Conservation (phyloP, 2,113 vertebrate species). For the Colossoma macropomum region DNA sequence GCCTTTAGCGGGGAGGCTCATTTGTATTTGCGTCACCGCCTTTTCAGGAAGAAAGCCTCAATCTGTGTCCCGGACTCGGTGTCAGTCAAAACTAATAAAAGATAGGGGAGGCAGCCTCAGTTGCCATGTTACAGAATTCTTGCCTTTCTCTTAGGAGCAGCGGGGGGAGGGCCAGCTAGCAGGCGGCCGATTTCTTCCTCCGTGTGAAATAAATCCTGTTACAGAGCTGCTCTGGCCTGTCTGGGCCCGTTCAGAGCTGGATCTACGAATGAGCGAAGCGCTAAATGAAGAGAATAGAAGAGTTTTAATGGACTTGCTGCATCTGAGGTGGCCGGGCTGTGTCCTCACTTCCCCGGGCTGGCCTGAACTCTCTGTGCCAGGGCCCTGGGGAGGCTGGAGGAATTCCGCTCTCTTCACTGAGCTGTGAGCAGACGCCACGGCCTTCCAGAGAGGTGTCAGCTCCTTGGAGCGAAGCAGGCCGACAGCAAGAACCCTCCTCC, state of each 20-base stretch:
- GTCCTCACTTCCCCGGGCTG: conserved; percentile 55
- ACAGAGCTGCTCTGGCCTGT: conserved; percentile 57
- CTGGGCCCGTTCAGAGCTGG: conserved; percentile 51
- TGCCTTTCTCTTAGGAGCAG: conserved; percentile 41
- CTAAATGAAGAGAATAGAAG: conserved; percentile 1
- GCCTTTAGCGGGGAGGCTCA: conserved; percentile 49
- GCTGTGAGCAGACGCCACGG: conserved; percentile 14
- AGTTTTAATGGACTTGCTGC: background rate
- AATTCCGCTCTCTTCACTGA: conserved; percentile 52
- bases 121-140: conserved; percentile 58
- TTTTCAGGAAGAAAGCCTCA: conserved; percentile 40
- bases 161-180: conserved; percentile 54
- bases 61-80: conserved; percentile 33
- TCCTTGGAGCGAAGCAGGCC: background rate
- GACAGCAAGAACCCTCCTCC: background rate
- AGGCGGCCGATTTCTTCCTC: conserved; percentile 39
- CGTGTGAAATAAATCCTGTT: conserved; percentile 60
- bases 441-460: conserved; percentile 51
- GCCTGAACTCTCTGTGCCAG: conserved; percentile 70
- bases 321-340: background rate
- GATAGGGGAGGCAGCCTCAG: conserved; percentile 14
- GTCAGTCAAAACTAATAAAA: conserved; percentile 60
- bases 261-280: conserved; percentile 17
- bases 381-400: conserved; percentile 61
- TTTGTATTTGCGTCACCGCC: conserved; percentile 63